A percentile compares a stretch with the other conserved stretches of the same genome.
Conservation (phyloP, 2,888 invertebrate species). For the Acanthosoma haemorrhoidale region DNA sequence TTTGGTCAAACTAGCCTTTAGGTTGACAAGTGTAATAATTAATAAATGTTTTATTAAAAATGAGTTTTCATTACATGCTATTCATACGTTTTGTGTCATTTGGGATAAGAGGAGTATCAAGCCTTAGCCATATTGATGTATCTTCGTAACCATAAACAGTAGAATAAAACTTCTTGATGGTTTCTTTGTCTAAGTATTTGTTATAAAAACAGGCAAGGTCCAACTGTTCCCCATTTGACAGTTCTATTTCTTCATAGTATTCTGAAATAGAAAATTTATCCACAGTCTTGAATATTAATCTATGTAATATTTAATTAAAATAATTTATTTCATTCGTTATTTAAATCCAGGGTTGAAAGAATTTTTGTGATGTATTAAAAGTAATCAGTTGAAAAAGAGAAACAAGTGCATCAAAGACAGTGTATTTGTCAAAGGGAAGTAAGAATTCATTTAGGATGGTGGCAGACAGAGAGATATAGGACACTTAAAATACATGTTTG, state of each 20-base stretch:
- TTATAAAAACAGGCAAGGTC: conserved; percentile 30
- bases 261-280: conserved; percentile 17
- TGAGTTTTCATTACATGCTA: neutral
- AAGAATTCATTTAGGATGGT: too few species aligned
- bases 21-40: too few species aligned
- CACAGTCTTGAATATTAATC: neutral
- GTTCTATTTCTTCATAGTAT: conserved; percentile 32
- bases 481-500: neutral
- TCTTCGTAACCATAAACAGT: conserved; percentile 1
- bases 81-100: neutral
- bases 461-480: neutral
- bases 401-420: neutral
- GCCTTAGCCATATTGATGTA: conserved; percentile 26
- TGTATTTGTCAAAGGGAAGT: too few species aligned
- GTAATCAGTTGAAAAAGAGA: neutral
- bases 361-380: neutral
- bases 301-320: neutral
- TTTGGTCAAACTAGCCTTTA: too few species aligned
- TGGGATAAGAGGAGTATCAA: conserved; percentile 26
- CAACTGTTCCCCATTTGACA: conserved; percentile 19
- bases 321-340: neutral
- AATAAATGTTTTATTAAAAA: too few species aligned
- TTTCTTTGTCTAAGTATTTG: neutral
- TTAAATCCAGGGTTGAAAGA: neutral
- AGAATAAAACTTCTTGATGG: neutral